These are phyloP conservation scores for Hermaeophaga mercurialis DNA, from an alignment of 2,888 invertebrate genomes.

Conservation along the genomic window DNA sequence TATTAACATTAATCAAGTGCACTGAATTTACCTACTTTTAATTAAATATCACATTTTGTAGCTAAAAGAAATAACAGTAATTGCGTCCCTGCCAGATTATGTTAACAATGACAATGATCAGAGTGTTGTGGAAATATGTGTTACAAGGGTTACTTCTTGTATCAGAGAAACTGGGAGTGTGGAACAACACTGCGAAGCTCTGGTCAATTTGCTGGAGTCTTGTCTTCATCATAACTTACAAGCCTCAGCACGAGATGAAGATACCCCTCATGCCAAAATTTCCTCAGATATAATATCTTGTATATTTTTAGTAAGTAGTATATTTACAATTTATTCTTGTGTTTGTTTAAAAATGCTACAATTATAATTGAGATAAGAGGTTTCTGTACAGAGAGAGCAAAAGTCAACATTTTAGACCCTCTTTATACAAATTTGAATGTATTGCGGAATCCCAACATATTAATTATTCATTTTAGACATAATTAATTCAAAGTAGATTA, in stretches of 20 bases:
- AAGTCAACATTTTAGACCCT: too few species aligned
- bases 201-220: slow-evolving; percentile 84
- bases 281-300: slow-evolving; percentile 94
- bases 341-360: too few species aligned
- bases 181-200: slow-evolving; percentile 81
- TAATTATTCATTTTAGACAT: too few species aligned
- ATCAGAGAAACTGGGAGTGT: slow-evolving; percentile 88
- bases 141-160: slow-evolving; percentile 88
- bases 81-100: slow-evolving; percentile 83
- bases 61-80: slow-evolving; percentile 77
- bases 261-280: slow-evolving; percentile 95
- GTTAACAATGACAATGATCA: slow-evolving; percentile 88
- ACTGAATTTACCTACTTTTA: too few species aligned
- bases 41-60: slow-evolving; percentile 50
- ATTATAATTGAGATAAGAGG: too few species aligned
- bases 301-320: slow-evolving; percentile 81
- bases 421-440: too few species aligned
- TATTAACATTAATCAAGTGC: too few species aligned
- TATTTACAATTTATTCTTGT: slow-evolving; percentile 1
- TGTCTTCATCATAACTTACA: slow-evolving; percentile 89
- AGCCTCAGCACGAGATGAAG: slow-evolving; percentile 77
- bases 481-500: too few species aligned
- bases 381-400: too few species aligned
- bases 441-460: too few species aligned
- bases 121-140: slow-evolving; percentile 93